phyloP scores from a whole-genome alignment of 2,113 vertebrate genomes.

The Cyphomyrus discorhynchus region DNA sequence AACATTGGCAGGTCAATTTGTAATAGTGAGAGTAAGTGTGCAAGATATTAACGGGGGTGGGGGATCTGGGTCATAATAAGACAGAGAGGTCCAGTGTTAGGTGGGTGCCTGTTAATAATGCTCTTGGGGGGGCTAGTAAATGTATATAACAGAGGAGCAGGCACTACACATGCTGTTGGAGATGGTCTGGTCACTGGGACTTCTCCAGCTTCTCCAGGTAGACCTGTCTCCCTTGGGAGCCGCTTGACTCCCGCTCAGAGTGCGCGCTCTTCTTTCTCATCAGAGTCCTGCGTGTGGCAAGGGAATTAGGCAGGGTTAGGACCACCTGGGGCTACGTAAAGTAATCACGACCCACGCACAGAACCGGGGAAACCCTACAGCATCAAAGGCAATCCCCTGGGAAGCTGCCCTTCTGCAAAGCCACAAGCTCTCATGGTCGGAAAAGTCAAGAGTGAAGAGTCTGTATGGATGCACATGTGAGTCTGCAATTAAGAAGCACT shows the following conservation, averaged over 20 bases:
- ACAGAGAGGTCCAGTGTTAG: background rate
- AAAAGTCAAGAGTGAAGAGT: background rate
- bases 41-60: background rate
- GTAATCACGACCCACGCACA: background rate
- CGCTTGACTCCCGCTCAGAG: slow-evolving; percentile 72
- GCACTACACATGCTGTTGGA: background rate
- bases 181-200: background rate
- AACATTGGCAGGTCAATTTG: background rate
- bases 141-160: background rate
- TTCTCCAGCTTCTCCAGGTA: slow-evolving; percentile 56
- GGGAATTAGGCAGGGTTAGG: background rate
- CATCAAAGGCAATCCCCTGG: background rate
- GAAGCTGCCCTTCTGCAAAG: background rate
- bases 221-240: slow-evolving; percentile 63
- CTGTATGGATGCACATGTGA: background rate
- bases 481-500: background rate
- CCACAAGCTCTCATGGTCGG: background rate
- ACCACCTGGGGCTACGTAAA: background rate
- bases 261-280: slow-evolving; percentile 68
- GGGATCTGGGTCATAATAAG: background rate
- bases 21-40: background rate
- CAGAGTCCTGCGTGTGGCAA: slow-evolving; percentile 58
- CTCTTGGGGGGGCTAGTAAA: background rate
- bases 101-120: background rate
- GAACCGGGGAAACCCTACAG: background rate